Evolutionary conservation across 2,113 vertebrate genomes (phyloP), one percentile per base, ranked within the genome.

Genomic region (Mormyrus lacerda): DNA sequence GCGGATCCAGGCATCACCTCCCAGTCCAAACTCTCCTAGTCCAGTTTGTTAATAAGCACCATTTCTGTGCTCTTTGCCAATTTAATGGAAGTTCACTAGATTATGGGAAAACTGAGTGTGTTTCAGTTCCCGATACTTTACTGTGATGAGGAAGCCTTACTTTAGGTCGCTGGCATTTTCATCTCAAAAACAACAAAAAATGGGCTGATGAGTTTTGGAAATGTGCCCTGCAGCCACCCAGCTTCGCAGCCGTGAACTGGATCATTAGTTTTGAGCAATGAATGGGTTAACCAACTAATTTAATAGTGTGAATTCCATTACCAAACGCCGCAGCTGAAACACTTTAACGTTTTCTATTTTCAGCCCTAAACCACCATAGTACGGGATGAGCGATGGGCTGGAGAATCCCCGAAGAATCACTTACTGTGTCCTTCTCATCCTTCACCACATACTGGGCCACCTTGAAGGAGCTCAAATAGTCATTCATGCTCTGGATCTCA

Each of bases 381-480:
- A 35, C 27, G 0, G 27, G 65, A 27, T 13, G 35, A 79, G 17
- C 13, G 73, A 79, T 39, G 35, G 69, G 31, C 73, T 17, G 15
- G 13, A 79, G 73, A 15, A 42, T 35, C 31, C 31, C n/a, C 5
- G 39, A 17, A 6, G 73, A 19, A 79, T 47, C 89, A 95, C 96
- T 93, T 92, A 99, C 98, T 96, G 97, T 97, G 93, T 99, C 98
- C 1, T 99, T 98, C 91, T 99, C 98, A 88, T 99, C 98, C 91
- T 98, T 97, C 27, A 99, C 98, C 90, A 99, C 98, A 89, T 99
- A 99, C 91, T 99, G 98, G 27, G 98, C 98, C 93, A 99, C 98
- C 92, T 99, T 99, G 91, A 99, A 99, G 31, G 98, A 99, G 93
- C 98, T 99, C 92, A 99, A 95, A 94, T 99, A 99, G 51, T 99